These are phyloP conservation scores for Piprites chloris DNA, from an alignment of 2,113 vertebrate genomes.

Conservation along the genomic window DNA sequence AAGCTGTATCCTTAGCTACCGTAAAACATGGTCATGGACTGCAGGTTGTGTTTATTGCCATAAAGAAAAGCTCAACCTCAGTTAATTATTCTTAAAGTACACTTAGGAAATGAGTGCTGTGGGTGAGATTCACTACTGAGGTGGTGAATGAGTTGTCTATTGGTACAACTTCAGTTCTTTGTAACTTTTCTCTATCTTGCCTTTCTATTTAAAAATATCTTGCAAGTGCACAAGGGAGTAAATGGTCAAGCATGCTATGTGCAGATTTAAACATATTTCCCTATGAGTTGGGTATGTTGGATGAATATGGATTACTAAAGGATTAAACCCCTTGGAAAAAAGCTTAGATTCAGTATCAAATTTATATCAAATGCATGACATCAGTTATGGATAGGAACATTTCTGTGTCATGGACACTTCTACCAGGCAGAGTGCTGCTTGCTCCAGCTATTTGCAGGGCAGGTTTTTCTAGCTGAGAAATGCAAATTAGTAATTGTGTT, in stretches of 20 bases:
- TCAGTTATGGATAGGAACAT: not conserved
- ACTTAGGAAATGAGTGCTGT: not conserved
- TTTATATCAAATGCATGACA: not conserved
- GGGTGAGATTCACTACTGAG: not conserved
- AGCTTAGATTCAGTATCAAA: not conserved
- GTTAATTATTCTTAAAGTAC: not conserved
- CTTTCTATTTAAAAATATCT: not conserved
- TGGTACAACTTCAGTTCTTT: not conserved
- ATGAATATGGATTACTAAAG: not conserved
- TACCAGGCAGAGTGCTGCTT: not conserved
- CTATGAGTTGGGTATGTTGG: not conserved
- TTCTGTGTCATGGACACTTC: not conserved
- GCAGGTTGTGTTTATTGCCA: too few relatives aligned
- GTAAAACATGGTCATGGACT: not conserved
- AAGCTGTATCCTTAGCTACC: not conserved
- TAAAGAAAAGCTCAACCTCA: not conserved
- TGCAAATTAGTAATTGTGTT: not conserved
- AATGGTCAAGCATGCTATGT: not conserved
- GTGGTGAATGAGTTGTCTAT: not conserved
- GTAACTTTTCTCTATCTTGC: not conserved
- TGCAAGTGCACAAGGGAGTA: not conserved
- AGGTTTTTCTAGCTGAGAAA: not conserved
- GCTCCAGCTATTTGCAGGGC: not conserved
- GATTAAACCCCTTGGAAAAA: not conserved
- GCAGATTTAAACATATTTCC: not conserved